Percentiles rank a stretch among this genome's conserved stretches.
Evolutionary conservation across 2,113 vertebrate genomes (phyloP).

Genomic region (Nestor notabilis): DNA sequence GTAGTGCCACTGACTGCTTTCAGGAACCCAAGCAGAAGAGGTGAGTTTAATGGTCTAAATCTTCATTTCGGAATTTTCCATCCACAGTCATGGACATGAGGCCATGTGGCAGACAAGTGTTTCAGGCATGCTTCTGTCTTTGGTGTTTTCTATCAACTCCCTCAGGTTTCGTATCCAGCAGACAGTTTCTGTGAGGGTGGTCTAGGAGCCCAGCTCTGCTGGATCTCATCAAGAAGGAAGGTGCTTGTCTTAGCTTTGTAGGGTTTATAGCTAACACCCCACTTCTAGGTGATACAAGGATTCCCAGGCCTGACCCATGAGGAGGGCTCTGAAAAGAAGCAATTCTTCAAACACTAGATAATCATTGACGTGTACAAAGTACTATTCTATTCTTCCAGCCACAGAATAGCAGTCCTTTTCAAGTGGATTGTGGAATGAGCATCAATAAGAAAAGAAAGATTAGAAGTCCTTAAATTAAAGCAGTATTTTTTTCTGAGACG

Average conservation of each 20-base stretch:
- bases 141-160: neutral
- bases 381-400: neutral
- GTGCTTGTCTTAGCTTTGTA: neutral
- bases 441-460: neutral
- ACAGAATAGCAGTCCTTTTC: neutral
- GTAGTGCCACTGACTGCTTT: no score
- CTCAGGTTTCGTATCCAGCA: neutral
- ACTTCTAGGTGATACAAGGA: neutral
- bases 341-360: neutral
- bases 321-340: neutral
- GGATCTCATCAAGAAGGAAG: neutral
- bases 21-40: neutral
- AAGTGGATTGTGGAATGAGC: neutral
- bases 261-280: neutral
- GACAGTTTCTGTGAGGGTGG: neutral
- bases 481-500: neutral
- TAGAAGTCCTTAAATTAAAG: neutral
- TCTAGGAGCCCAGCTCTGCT: neutral
- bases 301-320: neutral
- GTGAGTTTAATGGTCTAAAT: neutral
- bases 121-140: neutral
- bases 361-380: neutral
- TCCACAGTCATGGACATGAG: rapidly evolving
- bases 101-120: rapidly evolving
- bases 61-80: neutral